Evolutionary conservation across 2,113 vertebrate species (phyloP).

Genomic region (Serinus canaria): DNA sequence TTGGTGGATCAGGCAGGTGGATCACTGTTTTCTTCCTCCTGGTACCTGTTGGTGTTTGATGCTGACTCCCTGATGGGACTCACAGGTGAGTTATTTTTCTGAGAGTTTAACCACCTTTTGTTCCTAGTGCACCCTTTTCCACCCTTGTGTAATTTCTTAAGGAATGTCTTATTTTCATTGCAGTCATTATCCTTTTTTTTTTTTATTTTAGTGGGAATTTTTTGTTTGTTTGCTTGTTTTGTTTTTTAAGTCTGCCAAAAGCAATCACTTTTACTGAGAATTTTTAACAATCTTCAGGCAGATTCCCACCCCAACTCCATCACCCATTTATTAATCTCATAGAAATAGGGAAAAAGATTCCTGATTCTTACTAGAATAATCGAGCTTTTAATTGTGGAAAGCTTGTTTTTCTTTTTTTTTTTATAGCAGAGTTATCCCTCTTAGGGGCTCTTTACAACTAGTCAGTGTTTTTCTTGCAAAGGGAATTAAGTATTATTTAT

Average conservation of each 20-base stretch:
- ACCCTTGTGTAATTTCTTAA: not conserved
- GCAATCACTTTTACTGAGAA: not conserved
- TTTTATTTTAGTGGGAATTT: not conserved
- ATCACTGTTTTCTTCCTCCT: not conserved
- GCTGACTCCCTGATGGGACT: not conserved
- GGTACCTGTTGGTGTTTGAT: accelerated
- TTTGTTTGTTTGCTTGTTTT: not conserved
- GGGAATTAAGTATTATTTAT: not conserved
- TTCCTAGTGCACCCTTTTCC: not conserved
- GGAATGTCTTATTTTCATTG: not conserved
- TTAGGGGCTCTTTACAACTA: not conserved
- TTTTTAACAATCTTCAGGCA: not conserved
- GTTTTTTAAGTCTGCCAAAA: not conserved
- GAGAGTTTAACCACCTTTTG: not conserved
- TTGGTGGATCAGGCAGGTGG: not conserved
- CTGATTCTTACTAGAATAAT: not conserved
- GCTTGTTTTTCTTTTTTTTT: not conserved
- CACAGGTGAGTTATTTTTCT: not conserved
- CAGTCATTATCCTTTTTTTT: not conserved
- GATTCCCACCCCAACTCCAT: not conserved
- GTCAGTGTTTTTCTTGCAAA: not conserved
- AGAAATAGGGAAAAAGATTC: not conserved
- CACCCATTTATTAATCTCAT: not conserved
- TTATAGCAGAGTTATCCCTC: not conserved
- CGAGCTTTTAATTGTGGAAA: not conserved